These are phyloP conservation scores for Scrobipalpa atriplicella DNA, from an alignment of 2,888 invertebrate genomes.

Conservation along the genomic window DNA sequence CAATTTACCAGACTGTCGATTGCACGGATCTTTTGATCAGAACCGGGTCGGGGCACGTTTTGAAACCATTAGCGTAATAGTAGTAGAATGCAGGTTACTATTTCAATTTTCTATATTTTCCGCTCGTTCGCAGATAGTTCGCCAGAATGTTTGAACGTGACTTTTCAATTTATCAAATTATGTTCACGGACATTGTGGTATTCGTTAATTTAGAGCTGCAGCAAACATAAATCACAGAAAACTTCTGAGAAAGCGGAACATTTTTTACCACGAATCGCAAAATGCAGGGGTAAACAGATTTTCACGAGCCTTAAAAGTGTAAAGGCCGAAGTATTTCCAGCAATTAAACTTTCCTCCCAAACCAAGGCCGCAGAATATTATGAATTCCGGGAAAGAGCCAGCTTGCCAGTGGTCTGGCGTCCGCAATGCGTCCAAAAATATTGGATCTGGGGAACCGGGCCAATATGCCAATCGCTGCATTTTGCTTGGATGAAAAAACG, in stretches of 20 bases:
- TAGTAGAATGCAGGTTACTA: neutral
- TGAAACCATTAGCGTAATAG: conserved; percentile 10
- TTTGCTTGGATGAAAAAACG: conserved; percentile 37
- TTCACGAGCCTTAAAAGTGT: neutral
- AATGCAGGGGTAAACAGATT: neutral
- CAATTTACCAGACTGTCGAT: conserved; percentile 28
- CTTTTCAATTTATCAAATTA: conserved; percentile 3
- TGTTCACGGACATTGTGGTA: neutral
- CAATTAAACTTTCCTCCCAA: conserved; percentile 17
- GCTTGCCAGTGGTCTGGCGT: conserved; percentile 36
- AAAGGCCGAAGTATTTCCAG: conserved; percentile 9
- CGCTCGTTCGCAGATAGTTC: neutral
- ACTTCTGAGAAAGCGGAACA: neutral
- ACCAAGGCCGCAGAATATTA: conserved; percentile 15
- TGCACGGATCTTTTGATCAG: conserved; percentile 22
- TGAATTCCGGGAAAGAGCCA: conserved; percentile 25
- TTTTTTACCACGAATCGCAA: neutral
- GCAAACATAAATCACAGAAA: too few relatives aligned
- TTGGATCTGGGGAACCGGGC: conserved; percentile 37
- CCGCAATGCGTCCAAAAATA: conserved; percentile 53
- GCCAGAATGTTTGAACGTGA: neutral
- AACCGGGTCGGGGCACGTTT: conserved; percentile 5
- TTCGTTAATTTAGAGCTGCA: too few relatives aligned
- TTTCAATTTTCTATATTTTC: conserved; percentile 2
- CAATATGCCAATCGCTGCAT: conserved; percentile 36